These are phyloP conservation scores for Catocala fraxini DNA, from an alignment of 2,888 invertebrate genomes.

Conservation along the genomic window DNA sequence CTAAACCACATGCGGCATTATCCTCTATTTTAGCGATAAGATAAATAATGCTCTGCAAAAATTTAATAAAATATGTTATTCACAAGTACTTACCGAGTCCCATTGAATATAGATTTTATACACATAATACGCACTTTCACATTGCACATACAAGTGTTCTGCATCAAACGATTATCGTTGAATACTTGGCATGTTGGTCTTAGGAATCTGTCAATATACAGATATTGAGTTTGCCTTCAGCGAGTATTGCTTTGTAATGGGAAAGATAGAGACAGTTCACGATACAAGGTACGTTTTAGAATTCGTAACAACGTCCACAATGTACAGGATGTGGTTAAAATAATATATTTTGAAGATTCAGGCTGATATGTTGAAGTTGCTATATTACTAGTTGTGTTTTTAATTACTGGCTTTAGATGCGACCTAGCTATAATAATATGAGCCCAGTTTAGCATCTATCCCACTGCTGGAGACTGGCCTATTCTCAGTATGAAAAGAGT, in stretches of 20 bases:
- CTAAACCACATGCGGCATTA: not conserved
- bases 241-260: slow-evolving; percentile 57
- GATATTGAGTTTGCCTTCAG: slow-evolving; percentile 29
- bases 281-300: slow-evolving; percentile 53
- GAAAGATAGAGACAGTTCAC: slow-evolving; percentile 54
- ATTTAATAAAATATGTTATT: not conserved
- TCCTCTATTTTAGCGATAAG: slow-evolving; percentile 5
- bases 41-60: slow-evolving; percentile 4
- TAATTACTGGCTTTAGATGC: too few species aligned
- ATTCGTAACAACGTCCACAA: slow-evolving; percentile 44
- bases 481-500: too few species aligned
- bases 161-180: slow-evolving; percentile 25
- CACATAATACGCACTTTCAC: slow-evolving; percentile 61
- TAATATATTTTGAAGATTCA: too few species aligned
- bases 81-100: slow-evolving; percentile 60
- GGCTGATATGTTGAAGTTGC: too few species aligned
- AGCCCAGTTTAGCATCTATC: too few species aligned
- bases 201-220: slow-evolving; percentile 22
- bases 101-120: slow-evolving; percentile 60
- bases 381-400: too few species aligned
- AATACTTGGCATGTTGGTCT: slow-evolving; percentile 26
- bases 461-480: too few species aligned
- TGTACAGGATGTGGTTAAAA: slow-evolving; percentile 53
- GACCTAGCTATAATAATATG: too few species aligned
- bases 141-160: slow-evolving; percentile 35